Evolutionary conservation across 1,140 invertebrate genomes (phyloP).

Genomic region (Chironomus striatipennis): DNA sequence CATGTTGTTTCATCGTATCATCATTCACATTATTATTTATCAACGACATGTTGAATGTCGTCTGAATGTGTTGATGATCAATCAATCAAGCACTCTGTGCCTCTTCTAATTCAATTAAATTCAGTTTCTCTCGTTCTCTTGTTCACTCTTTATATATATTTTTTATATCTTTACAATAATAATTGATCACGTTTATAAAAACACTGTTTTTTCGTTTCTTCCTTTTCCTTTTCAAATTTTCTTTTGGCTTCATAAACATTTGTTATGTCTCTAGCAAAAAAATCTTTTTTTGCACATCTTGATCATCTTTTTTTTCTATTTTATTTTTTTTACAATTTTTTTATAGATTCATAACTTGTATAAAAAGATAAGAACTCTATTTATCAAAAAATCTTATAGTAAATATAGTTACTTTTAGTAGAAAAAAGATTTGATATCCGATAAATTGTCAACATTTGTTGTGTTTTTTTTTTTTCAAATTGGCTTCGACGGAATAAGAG

Average conservation of each 20-base stretch:
- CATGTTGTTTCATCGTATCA: constrained; percentile 32
- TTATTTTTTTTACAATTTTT: no score
- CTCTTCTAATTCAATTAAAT: neutral
- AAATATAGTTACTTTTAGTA: neutral
- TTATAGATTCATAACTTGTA: no score
- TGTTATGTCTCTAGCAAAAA: neutral
- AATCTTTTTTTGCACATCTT: neutral
- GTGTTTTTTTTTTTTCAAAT: neutral
- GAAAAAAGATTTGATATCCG: neutral
- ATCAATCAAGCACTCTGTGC: neutral
- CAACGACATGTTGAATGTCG: constrained; percentile 6
- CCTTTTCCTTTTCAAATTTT: neutral
- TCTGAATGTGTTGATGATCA: neutral
- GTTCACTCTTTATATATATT: neutral
- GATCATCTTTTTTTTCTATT: no score
- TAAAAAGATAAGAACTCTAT: no score
- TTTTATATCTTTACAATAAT: neutral
- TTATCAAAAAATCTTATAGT: no score
- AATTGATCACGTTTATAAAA: neutral
- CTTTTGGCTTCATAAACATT: neutral
- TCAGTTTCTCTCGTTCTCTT: neutral
- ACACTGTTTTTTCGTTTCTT: no score
- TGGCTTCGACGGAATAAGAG: neutral
- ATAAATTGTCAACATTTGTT: neutral
- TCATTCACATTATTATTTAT: constrained; percentile 19